Evolutionary conservation across 2,797 vertebrate species (phyloP), one percentile per base, ranked within the genome.

Genomic region (Dipus sagitta): DNA sequence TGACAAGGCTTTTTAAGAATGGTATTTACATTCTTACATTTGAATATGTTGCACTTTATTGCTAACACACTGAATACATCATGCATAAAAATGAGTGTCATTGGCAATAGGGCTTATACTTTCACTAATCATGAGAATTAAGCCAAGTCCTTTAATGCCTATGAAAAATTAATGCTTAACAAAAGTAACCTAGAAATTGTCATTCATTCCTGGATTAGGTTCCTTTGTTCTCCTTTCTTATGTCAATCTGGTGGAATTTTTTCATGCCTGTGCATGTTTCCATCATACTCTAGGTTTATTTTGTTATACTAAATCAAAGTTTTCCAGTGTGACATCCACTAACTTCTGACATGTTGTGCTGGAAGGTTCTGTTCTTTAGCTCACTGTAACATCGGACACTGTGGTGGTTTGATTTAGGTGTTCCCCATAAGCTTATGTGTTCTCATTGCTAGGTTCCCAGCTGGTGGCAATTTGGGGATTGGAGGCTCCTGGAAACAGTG

Each of bases 111-210:
- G 76, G 71, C 90, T 96, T 95, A 34, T n/a, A 71, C 2, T 91
- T 67, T 92, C 15, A 88, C 68, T 28, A 93, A 72, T n/a, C 74
- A 26, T 1, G 89, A 78, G 71, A 76, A 88, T 54, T 88, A 88
- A 68, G 23, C 13, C 58, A 97, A 97, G 95, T 95, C 72, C 6
- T 96, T 95, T 93, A 88, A 97, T 96, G 91, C 47, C 42, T 89
- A 86, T 91, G 70, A 89, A 75, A 95, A 95, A 91, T 76, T 96
- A 93, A 30, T 95, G 5, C 90, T 95, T 95, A 89, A 93, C 1
- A n/a, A 91, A 94, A 72, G 58, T 88, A 83, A 1, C 7, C 70
- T 12, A 90, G 21, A 92, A 87, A 90, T 96, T 96, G 74, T 85
- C 78, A 76, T 86, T 77, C 34, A 90, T 82, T 85, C 47, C 14